Base-by-base conservation (phyloP, 2,888 invertebrate genomes). In the Oxyscelio sp. region DNA sequence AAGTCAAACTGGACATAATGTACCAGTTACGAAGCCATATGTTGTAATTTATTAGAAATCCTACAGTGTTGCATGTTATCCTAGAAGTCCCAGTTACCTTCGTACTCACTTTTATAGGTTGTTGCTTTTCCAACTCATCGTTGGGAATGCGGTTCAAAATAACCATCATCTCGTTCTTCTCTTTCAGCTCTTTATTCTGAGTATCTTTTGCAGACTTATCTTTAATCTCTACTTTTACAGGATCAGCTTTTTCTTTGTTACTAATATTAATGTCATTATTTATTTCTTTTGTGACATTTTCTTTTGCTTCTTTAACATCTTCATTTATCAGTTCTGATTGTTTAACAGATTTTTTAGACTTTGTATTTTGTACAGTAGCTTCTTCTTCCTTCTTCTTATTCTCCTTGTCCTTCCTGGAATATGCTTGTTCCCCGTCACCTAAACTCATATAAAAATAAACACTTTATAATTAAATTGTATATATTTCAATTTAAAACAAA, bases 351-450 rank as follows among this genome's bases (percentile, higher is more conserved):
- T 94, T 93, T 27, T 96, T 96, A 82, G 94, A 95, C 68, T 95
- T 95, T 86, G 95, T 95, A 56, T 94, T 95, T 22, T 93, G 93
- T 17, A 45, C 22, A 58, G 0, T 59, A n/a, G 92, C 90, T 45
- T 95, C 94, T 63, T 96, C 96, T 65, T 96, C 95, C 78, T 95
- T 95, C 94, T 96, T 97, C 78, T 95, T 95, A 88, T 95, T 96
- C 92, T 97, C 97, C 93, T 97, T 97, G 83, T 97, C 97, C 90
- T 94, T 96, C 95, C 93, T 96, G 95, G 90, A 96, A 95, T 83
- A 96, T 94, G 87, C 97, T 95, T 94, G 95, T 83, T 97, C 96
- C 97, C 97, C 97, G 61, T 96, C 95, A 52, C 95, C 95, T 95
- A 70, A 52, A 54, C 52, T 11, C 22, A 24, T 11, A 34, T 34